Evolutionary conservation across 1,140 invertebrate genomes (phyloP).

Genomic region (Rhagoletis zephyria): DNA sequence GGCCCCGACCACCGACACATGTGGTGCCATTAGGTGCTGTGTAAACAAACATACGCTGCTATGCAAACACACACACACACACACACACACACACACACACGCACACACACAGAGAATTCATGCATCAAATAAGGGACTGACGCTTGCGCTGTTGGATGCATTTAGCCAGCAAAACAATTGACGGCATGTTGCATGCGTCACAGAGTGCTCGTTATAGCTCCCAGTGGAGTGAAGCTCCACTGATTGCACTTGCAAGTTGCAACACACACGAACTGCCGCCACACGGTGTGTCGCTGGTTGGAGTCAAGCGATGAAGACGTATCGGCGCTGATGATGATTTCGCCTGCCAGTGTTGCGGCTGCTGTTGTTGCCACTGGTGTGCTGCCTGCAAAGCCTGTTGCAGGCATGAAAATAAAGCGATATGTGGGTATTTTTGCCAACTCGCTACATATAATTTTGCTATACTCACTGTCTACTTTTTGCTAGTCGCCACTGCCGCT

Average conservation of each 20-base stretch:
- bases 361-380: conserved; percentile 36
- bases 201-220: conserved; percentile 33
- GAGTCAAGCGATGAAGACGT: conserved; percentile 32
- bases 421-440: neutral
- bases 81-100: too few relatives aligned
- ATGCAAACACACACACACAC: neutral
- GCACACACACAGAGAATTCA: too few relatives aligned
- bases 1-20: conserved; percentile 5
- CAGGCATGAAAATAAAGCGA: too few relatives aligned
- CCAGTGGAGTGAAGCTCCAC: conserved; percentile 13
- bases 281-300: neutral
- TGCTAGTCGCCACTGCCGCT: neutral
- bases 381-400: neutral
- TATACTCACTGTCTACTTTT: too few relatives aligned
- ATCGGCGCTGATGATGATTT: conserved; percentile 53
- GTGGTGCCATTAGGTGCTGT: neutral
- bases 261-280: too few relatives aligned
- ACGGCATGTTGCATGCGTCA: conserved; percentile 37
- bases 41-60: neutral
- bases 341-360: conserved; percentile 44
- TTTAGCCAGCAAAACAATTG: neutral
- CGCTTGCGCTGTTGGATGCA: neutral
- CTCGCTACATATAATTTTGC: neutral
- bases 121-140: too few relatives aligned
- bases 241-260: neutral